Conservation (phyloP, 2,888 invertebrate species). For the Agrilus cyanescens region DNA sequence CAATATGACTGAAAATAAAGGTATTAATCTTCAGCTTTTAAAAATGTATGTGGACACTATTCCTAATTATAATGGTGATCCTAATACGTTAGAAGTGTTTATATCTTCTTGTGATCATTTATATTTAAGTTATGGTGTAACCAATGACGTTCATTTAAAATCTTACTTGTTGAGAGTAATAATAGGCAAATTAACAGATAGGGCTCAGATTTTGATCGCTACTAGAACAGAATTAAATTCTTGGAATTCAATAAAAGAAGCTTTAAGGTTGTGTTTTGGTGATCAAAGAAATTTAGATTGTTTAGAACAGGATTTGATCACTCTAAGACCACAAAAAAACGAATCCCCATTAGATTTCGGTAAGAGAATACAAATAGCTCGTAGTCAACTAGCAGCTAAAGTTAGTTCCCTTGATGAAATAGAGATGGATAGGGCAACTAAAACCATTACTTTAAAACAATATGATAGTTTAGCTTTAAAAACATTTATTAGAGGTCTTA, state of each 20-base stretch:
- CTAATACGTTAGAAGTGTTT: constrained; percentile 3
- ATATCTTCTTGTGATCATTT: constrained; percentile 10
- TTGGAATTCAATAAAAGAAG: constrained; percentile 8
- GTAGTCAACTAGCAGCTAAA: constrained; percentile 7
- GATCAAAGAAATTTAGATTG: constrained; percentile 12
- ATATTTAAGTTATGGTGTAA: neutral
- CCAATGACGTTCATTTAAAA: neutral
- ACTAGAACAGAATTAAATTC: constrained; percentile 7
- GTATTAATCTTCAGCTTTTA: constrained; percentile 7
- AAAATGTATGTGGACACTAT: constrained; percentile 10
- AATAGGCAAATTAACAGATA: constrained; percentile 7
- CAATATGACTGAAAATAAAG: neutral
- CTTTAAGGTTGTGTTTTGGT: constrained; percentile 10
- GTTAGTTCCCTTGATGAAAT: constrained; percentile 5
- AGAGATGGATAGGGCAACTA: constrained; percentile 2
- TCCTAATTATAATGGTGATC: constrained; percentile 9
- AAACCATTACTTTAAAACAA: constrained; percentile 5
- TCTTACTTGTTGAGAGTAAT: constrained; percentile 9
- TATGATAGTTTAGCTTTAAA: constrained; percentile 8
- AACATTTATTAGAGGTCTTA: constrained; percentile 10
- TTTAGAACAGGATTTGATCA: constrained; percentile 8
- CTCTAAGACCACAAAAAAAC: constrained; percentile 5
- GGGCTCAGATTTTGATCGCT: constrained; percentile 9
- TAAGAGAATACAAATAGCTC: constrained; percentile 7
- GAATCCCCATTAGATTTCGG: constrained; percentile 10